Evolutionary conservation across 2,113 vertebrate genomes (phyloP).

Genomic region (Forbesichthys agassizii): DNA sequence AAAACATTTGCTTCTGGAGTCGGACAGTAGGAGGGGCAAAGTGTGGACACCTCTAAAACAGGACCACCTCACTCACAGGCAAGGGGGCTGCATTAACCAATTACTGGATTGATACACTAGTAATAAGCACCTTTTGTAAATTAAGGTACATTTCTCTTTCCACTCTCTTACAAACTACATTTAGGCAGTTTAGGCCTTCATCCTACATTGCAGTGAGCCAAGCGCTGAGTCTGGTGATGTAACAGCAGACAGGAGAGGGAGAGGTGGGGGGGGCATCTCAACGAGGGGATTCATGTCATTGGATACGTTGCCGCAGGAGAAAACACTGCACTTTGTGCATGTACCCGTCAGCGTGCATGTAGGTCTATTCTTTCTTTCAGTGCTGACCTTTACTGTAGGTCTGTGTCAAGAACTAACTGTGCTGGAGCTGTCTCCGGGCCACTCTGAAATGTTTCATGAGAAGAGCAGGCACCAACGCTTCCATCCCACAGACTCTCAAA

Average conservation of each 20-base stretch:
- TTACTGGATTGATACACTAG: too few relatives aligned
- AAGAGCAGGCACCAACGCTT: too few relatives aligned
- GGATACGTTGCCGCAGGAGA: constrained; percentile 17
- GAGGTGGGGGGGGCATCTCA: not conserved
- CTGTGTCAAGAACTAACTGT: not conserved
- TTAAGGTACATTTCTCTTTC: constrained; percentile 4
- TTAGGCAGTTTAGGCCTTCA: not conserved
- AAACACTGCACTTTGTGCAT: not conserved
- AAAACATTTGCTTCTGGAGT: constrained; percentile 56
- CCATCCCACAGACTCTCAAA: too few relatives aligned
- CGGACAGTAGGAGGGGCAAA: constrained; percentile 13
- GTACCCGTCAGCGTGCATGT: constrained; percentile 32
- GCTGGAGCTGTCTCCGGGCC: not conserved
- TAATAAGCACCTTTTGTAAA: not conserved
- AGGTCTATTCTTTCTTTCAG: too few relatives aligned
- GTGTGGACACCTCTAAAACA: not conserved
- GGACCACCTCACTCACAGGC: not conserved
- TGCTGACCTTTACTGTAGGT: not conserved
- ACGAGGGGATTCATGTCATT: constrained; percentile 39
- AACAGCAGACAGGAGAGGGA: constrained; percentile 48
- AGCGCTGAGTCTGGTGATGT: constrained; percentile 65
- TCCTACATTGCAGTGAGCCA: constrained; percentile 54
- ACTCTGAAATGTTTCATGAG: not conserved
- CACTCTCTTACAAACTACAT: constrained; percentile 3
- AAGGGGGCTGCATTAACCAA: not conserved